Evolutionary conservation across 2,113 vertebrate species (phyloP).

Genomic region (Thalassarche chlororhynchos): DNA sequence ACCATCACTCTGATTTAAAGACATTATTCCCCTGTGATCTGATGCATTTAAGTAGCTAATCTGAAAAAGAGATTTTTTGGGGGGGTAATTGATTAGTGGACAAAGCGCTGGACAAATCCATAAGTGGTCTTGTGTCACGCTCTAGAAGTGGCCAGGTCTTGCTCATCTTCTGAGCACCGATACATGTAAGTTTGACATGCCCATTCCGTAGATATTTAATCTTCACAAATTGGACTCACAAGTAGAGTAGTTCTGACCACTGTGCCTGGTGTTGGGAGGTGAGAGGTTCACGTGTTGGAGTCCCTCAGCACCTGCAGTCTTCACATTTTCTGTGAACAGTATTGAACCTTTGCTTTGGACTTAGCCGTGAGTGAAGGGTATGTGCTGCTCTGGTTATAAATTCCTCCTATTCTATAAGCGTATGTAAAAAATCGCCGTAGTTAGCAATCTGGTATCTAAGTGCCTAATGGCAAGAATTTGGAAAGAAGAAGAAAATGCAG

Average conservation of each 20-base stretch:
- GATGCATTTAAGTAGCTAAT: neutral
- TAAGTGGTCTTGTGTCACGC: neutral
- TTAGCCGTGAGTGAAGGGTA: too few relatives aligned
- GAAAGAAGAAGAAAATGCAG: neutral
- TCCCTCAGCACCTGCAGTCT: neutral
- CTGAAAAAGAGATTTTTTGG: neutral
- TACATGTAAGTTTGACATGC: fast-evolving
- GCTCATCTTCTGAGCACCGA: neutral
- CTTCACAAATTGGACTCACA: fast-evolving
- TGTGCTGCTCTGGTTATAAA: neutral
- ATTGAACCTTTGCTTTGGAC: neutral
- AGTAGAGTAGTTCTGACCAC: neutral
- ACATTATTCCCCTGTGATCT: fast-evolving
- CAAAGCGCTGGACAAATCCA: fast-evolving
- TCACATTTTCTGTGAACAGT: fast-evolving
- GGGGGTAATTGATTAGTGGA: fast-evolving
- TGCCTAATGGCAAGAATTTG: neutral
- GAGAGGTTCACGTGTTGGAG: neutral
- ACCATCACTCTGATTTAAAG: neutral
- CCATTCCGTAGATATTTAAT: fast-evolving
- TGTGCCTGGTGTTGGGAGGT: neutral
- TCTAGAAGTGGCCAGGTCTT: neutral
- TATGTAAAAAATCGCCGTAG: too few relatives aligned
- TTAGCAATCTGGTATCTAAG: neutral
- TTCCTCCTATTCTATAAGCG: neutral